Evolutionary conservation across 1,140 invertebrate genomes (phyloP).

Genomic region (Parapsyche elsis): DNA sequence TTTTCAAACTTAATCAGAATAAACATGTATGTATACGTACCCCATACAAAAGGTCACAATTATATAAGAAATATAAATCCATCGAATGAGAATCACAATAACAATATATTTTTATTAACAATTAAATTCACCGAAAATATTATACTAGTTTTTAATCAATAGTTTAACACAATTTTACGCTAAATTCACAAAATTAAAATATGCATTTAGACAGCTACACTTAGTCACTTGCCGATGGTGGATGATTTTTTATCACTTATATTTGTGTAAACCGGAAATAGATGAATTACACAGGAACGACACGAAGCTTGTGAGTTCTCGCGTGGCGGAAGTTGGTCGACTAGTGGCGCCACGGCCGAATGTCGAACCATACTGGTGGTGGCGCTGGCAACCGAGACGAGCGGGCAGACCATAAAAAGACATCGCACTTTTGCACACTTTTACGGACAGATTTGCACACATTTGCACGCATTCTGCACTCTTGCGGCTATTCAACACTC

Average conservation of each 20-base stretch:
- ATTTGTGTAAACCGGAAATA: background rate
- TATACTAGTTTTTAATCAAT: background rate
- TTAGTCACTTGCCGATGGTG: background rate
- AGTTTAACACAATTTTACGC: background rate
- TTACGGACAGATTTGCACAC: background rate
- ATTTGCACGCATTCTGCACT: background rate
- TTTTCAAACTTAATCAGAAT: too few species aligned
- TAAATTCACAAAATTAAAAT: background rate
- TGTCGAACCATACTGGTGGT: background rate
- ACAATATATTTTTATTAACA: too few species aligned
- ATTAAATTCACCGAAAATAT: too few species aligned
- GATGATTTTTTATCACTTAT: background rate
- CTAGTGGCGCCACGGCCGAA: constrained; percentile 14
- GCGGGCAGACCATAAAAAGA: constrained; percentile 40
- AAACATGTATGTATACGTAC: too few species aligned
- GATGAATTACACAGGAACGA: background rate
- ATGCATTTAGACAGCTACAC: background rate
- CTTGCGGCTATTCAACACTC: background rate
- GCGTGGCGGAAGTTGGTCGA: constrained; percentile 2
- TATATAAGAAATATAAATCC: too few species aligned
- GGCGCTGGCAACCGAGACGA: constrained; percentile 37
- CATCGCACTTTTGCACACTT: constrained; percentile 1
- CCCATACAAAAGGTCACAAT: too few species aligned
- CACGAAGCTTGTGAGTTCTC: background rate
- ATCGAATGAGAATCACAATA: too few species aligned